Base-by-base conservation (phyloP, 2,113 vertebrate genomes). In the Cyphotilapia sp. region DNA sequence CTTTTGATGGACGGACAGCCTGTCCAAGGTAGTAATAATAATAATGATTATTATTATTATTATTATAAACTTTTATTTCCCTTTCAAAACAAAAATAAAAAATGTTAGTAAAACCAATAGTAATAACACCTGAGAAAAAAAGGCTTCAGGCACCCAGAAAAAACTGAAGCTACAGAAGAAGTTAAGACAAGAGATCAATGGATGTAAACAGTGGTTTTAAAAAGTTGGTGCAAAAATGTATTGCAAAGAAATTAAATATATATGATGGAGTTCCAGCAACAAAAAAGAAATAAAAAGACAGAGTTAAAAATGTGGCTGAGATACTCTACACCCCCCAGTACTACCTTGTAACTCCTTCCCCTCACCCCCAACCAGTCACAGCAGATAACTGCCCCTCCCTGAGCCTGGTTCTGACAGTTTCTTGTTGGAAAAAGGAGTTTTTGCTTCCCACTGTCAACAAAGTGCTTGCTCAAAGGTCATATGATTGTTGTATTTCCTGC, bases 41-140 rank as follows among this genome's bases (percentile, higher is more conserved):
- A 66, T 66, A 2, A 35, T 63, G 0, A 9, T 9, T 0, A 56
- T 51, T 1, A 29, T 51, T 1, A 53, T 54, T 0, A 54, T 22
- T 0, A 53, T 42, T 2, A 45, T 10, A 5, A 27, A 45, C 8
- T 74, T 74, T 74, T 45, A 74, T 74, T 27, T 27, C 22, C 40
- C 22, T 27, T 74, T 74, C 40, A 45, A 74, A 74, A 74, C 69
- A 45, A 74, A 13, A 45, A 45, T 7, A 27, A 11, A 45, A 27
- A 45, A 27, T 74, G 13, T 24, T 17, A 45, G 22, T 74, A 45
- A 45, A 74, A 74, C 38, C 38, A 71, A 69, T 38, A n/a, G 10
- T 66, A 38, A 69, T 66, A 66, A 12, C 22, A 42, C 38, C 38
- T 42, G 38, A 71, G n/a, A 14, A 42, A 69, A 66, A 69, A n/a